phyloP scores from a whole-genome alignment of 2,888 invertebrate genomes.

The Prenolepis imparis region DNA sequence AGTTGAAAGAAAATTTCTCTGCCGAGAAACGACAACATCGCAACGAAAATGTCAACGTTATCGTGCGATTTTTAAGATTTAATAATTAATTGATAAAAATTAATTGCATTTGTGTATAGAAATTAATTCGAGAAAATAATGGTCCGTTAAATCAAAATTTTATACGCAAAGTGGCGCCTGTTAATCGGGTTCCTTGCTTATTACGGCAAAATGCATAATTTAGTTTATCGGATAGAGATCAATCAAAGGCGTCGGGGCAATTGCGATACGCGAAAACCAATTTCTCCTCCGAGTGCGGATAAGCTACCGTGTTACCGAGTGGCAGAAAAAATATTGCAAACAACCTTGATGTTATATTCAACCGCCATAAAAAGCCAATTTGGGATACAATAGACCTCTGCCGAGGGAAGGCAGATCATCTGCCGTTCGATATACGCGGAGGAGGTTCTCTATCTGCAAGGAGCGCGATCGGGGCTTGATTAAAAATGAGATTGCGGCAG shows the following conservation, averaged over 20 bases:
- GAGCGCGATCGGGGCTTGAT: conserved; percentile 76
- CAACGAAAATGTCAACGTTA: conserved; percentile 64
- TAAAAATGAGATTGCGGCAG: conserved; percentile 82
- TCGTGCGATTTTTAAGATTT: conserved; percentile 73
- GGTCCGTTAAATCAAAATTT: conserved; percentile 47
- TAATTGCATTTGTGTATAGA: neutral
- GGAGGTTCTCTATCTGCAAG: conserved; percentile 68
- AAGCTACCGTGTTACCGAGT: conserved; percentile 59
- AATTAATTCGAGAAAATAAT: conserved; percentile 5
- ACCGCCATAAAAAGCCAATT: conserved; percentile 82
- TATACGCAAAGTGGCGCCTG: conserved; percentile 31
- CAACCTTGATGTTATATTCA: conserved; percentile 79
- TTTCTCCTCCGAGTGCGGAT: conserved; percentile 62
- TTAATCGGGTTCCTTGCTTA: conserved; percentile 37
- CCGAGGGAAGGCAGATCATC: conserved; percentile 73
- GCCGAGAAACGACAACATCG: conserved; percentile 76
- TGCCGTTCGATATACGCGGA: conserved; percentile 76
- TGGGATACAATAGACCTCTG: conserved; percentile 79
- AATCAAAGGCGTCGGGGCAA: conserved; percentile 35
- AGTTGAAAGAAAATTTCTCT: conserved; percentile 71
- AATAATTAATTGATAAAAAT: neutral
- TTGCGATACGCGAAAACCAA: conserved; percentile 66
- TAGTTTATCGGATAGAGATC: conserved; percentile 42
- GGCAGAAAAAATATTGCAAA: conserved; percentile 77
- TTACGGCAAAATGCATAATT: conserved; percentile 40